Evolutionary conservation across 2,113 vertebrate genomes (phyloP).

Genomic region (Pantherophis guttatus): DNA sequence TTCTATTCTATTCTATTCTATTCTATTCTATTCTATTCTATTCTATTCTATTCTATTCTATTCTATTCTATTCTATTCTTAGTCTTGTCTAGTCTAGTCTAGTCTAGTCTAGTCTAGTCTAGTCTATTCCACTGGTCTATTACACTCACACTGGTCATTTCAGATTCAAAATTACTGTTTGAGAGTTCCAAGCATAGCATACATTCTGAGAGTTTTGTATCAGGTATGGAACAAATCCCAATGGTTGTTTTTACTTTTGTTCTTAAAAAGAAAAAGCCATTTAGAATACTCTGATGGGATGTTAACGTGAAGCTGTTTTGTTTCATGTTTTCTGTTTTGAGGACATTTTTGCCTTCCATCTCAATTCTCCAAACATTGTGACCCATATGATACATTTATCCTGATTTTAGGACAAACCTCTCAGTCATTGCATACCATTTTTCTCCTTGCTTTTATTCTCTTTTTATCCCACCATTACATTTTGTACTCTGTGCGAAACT

Average conservation of each 20-base stretch:
- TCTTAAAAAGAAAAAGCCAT: neutral
- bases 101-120: no score
- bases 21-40: no score
- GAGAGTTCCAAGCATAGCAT: neutral
- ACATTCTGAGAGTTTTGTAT: neutral
- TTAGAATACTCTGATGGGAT: neutral
- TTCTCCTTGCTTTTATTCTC: neutral
- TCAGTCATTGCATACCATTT: neutral
- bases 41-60: no score
- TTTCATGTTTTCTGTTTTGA: neutral
- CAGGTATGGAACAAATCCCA: neutral
- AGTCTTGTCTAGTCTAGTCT: no score
- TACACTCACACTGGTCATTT: neutral
- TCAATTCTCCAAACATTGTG: neutral
- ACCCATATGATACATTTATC: neutral
- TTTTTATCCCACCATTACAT: neutral
- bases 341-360: neutral
- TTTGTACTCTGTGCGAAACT: neutral
- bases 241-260: neutral
- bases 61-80: no score
- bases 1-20: no score
- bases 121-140: no score
- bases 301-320: neutral
- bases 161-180: neutral
- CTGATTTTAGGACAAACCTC: neutral